Evolutionary conservation across 2,888 invertebrate genomes (phyloP).

Genomic region (Smittia aterrima): DNA sequence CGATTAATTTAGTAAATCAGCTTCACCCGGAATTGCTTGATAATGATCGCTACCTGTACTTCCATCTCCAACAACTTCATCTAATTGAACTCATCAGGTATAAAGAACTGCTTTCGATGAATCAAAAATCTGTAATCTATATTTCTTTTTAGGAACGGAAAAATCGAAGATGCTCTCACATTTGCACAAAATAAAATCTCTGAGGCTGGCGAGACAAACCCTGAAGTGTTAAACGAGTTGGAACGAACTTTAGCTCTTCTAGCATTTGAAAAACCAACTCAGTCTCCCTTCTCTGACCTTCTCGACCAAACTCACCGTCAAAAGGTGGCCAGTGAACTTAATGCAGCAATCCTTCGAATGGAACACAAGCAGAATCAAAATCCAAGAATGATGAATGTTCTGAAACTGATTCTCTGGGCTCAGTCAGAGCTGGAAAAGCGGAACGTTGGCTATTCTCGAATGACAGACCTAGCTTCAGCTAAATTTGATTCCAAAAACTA

Average conservation of each 20-base stretch:
- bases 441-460: conserved; percentile 92
- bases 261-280: conserved; percentile 94
- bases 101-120: background rate
- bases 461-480: conserved; percentile 71
- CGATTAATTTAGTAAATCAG: conserved; percentile 89
- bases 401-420: conserved; percentile 93
- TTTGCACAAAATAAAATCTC: conserved; percentile 85
- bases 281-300: conserved; percentile 92
- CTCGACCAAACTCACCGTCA: conserved; percentile 91
- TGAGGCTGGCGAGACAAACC: conserved; percentile 78
- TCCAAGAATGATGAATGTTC: conserved; percentile 84
- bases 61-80: conserved; percentile 73
- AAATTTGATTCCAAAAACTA: conserved; percentile 32
- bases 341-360: conserved; percentile 93
- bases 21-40: conserved; percentile 92
- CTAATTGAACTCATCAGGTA: conserved; percentile 53
- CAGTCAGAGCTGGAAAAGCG: conserved; percentile 93
- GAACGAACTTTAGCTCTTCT: conserved; percentile 91
- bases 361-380: conserved; percentile 89
- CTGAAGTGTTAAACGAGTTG: conserved; percentile 68
- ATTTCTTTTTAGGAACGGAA: conserved; percentile 58
- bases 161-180: conserved; percentile 78
- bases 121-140: background rate
- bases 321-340: conserved; percentile 95
- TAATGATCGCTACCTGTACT: conserved; percentile 92